phyloP scores from a whole-genome alignment of 2,797 vertebrate species.

The Neoniphon sammara region DNA sequence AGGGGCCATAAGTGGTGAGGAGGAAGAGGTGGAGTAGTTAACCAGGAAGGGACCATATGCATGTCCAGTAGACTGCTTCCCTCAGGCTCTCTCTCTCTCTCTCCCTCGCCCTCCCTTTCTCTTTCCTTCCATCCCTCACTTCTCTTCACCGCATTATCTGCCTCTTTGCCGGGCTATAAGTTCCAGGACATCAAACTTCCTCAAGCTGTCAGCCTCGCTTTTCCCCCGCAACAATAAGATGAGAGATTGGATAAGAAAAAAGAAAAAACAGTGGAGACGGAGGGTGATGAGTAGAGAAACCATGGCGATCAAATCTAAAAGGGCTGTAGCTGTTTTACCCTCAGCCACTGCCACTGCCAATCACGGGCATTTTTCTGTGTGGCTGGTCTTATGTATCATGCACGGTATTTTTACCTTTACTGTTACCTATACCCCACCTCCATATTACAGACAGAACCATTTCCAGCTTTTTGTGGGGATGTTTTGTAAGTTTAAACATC shows the following conservation, averaged over 20 bases:
- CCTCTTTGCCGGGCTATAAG: constrained; percentile 69
- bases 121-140: constrained; percentile 61
- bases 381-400: constrained; percentile 55
- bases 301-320: constrained; percentile 36
- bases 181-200: constrained; percentile 75
- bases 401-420: constrained; percentile 58
- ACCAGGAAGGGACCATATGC: constrained; percentile 78
- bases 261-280: constrained; percentile 56
- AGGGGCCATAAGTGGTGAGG: constrained; percentile 71
- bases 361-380: constrained; percentile 65
- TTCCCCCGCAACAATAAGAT: constrained; percentile 52
- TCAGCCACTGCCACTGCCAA: constrained; percentile 39
- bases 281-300: constrained; percentile 56
- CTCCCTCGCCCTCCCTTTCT: constrained; percentile 31
- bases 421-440: constrained; percentile 5
- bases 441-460: constrained; percentile 1
- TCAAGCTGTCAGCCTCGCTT: constrained; percentile 70
- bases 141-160: constrained; percentile 67
- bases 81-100: constrained; percentile 54
- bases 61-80: constrained; percentile 73
- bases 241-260: constrained; percentile 49
- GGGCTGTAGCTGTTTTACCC: constrained; percentile 29
- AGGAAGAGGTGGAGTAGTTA: constrained; percentile 70
- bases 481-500: constrained; percentile 18
- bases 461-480: not conserved